Evolutionary conservation across 2,888 invertebrate species (phyloP).

Genomic region (Pandemis heparana): DNA sequence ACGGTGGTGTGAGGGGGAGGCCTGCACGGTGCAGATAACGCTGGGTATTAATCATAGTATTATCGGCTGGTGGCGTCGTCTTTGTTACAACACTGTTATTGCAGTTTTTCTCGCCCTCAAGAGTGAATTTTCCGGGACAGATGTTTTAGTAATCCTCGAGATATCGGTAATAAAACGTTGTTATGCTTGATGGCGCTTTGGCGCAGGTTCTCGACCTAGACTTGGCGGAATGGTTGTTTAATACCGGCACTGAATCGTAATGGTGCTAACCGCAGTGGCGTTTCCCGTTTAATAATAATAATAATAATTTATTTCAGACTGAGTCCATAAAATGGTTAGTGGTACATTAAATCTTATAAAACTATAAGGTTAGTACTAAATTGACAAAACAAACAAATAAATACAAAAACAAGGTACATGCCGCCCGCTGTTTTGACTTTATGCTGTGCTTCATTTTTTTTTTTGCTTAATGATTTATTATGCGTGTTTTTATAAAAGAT

Average conservation of each 20-base stretch:
- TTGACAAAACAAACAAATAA: no score
- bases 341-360: no score
- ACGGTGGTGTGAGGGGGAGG: conserved; percentile 50
- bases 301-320: no score
- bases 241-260: neutral
- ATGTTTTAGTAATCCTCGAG: conserved; percentile 79
- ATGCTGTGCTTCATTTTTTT: no score
- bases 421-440: no score
- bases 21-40: conserved; percentile 84
- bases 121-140: conserved; percentile 85
- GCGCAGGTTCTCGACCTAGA: neutral
- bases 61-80: conserved; percentile 81
- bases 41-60: conserved; percentile 85
- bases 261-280: no score
- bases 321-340: no score
- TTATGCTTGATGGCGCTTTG: conserved; percentile 46
- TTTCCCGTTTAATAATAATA: no score
- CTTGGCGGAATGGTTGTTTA: neutral
- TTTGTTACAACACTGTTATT: conserved; percentile 85
- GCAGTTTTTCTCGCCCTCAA: conserved; percentile 80
- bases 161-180: conserved; percentile 54
- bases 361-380: no score
- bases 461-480: no score
- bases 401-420: no score
- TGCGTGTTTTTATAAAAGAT: no score